Evolutionary conservation across 2,888 invertebrate genomes (phyloP).

Genomic region (Cyclophora albipunctata): DNA sequence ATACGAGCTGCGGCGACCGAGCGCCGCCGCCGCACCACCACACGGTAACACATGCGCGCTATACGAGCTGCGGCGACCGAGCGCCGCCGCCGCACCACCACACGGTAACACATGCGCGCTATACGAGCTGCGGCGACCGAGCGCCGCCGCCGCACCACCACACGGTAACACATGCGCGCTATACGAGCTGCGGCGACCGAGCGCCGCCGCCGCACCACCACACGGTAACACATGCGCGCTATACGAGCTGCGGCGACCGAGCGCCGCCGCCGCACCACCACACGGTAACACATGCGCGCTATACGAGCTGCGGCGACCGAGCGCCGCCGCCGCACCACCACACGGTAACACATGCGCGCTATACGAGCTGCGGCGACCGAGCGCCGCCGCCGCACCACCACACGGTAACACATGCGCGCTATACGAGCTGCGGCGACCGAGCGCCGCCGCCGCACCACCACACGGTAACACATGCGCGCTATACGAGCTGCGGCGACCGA

Average conservation of each 20-base stretch:
- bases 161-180: constrained; percentile 17
- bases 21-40: constrained; percentile 61
- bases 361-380: constrained; percentile 20
- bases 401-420: constrained; percentile 17
- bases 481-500: constrained; percentile 20
- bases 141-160: constrained; percentile 61
- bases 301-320: constrained; percentile 20
- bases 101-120: constrained; percentile 17
- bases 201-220: constrained; percentile 61
- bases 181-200: constrained; percentile 20
- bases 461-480: constrained; percentile 17
- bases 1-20: constrained; percentile 20
- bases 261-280: constrained; percentile 61
- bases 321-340: constrained; percentile 61
- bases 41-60: constrained; percentile 17
- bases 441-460: constrained; percentile 61
- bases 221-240: constrained; percentile 17
- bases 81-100: constrained; percentile 61
- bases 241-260: constrained; percentile 20
- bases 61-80: constrained; percentile 20
- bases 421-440: constrained; percentile 20
- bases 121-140: constrained; percentile 20
- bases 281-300: constrained; percentile 17
- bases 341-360: constrained; percentile 17
- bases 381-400: constrained; percentile 61